Evolutionary conservation across 2,888 invertebrate species (phyloP), one percentile per base, ranked within the genome.

Genomic region (Platycheirus rosarum): DNA sequence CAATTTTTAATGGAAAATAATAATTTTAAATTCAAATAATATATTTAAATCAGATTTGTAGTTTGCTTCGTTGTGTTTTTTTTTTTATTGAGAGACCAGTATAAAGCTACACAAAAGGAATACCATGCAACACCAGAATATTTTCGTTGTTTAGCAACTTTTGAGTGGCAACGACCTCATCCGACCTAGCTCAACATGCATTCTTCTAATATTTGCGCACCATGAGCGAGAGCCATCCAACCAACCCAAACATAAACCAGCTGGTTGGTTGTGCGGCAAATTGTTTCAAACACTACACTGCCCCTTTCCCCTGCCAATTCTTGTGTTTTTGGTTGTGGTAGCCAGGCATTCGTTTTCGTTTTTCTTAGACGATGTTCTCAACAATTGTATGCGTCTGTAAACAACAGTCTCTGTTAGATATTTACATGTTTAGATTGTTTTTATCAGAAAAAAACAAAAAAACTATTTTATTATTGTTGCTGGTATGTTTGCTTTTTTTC

Each of bases 171-270:
- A 82, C 82, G 82, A 82, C 82, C 82, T 82, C 82, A 77, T 68
- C 77, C 82, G 82, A 82, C 82, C 82, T 82, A 82, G 71, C 82
- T 82, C 82, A 82, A 82, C 82, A 82, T 82, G 82, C 77, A 82
- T 82, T 82, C 82, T 77, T 82, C 74, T 82, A 40, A 57, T 77
- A 82, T 77, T 82, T 71, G 82, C 82, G 57, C 82, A 77, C 60
- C 70, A 69, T 48, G 14, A 60, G 51, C 20, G 40, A 23, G 23
- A 23, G 23, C 23, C 23, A 23, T 4, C 23, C 23, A 23, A 6
- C 23, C 23, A 23, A 6, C 23, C 23, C 23, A 51, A 29, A 51
- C 51, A 26, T 32, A 32, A 11, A 26, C 57, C 40, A 16, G 57
- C 57, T 14, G 40, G 44, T 23, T 53, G n/a, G n/a, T n/a, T n/a